A percentile compares a stretch with the other conserved stretches of the same genome.
phyloP scores from a whole-genome alignment of 2,113 vertebrate genomes.

The Corydoras sp. region DNA sequence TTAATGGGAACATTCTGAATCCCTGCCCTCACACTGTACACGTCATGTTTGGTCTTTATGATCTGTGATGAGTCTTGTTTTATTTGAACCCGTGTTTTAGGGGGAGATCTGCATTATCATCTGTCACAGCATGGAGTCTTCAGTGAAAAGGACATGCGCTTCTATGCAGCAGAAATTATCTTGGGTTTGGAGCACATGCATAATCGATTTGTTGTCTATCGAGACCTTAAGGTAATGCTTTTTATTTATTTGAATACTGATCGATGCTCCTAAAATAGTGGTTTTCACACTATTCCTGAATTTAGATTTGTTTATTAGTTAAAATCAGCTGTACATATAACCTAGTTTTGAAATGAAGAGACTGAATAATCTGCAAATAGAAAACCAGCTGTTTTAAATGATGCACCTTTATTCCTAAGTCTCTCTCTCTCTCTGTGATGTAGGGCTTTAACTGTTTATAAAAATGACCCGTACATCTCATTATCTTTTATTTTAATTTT shows the following conservation, averaged over 20 bases:
- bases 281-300: neutral
- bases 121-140: slow-evolving; percentile 96
- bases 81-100: slow-evolving; percentile 52
- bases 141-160: slow-evolving; percentile 95
- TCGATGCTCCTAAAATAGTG: neutral
- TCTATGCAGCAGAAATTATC: slow-evolving; percentile 95
- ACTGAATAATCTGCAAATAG: too few relatives aligned
- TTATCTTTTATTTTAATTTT: too few relatives aligned
- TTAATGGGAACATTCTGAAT: too few relatives aligned
- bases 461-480: too few relatives aligned
- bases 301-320: neutral
- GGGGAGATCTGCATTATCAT: slow-evolving; percentile 96
- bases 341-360: too few relatives aligned
- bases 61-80: too few relatives aligned
- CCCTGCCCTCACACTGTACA: too few relatives aligned
- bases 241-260: neutral
- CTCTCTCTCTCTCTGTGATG: too few relatives aligned
- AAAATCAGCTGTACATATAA: neutral
- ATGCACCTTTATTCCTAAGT: too few relatives aligned
- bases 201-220: slow-evolving; percentile 89
- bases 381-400: too few relatives aligned
- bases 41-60: too few relatives aligned
- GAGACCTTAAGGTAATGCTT: slow-evolving; percentile 86
- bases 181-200: slow-evolving; percentile 97
- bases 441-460: too few relatives aligned